A percentile compares a stretch with the other conserved stretches of the same genome.
Conservation (phyloP, 2,797 vertebrate species). For the Diglossa cyanea region DNA sequence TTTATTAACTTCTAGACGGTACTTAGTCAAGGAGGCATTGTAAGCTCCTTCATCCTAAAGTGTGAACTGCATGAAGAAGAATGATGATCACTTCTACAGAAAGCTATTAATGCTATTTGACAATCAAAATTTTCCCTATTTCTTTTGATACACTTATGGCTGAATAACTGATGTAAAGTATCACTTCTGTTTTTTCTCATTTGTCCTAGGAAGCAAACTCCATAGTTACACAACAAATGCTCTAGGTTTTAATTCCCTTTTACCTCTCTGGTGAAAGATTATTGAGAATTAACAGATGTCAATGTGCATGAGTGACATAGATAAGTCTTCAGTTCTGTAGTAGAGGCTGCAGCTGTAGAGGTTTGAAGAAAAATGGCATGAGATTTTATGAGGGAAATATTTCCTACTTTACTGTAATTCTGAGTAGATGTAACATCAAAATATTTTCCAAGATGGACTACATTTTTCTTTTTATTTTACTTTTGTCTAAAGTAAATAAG, state of each 20-base stretch:
- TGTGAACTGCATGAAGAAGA: background rate
- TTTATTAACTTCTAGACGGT: background rate
- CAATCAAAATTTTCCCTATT: background rate
- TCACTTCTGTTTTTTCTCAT: background rate
- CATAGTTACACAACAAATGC: background rate
- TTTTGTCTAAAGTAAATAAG: background rate
- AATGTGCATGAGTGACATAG: background rate
- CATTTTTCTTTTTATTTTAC: background rate
- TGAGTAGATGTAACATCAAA: background rate
- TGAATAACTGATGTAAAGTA: background rate
- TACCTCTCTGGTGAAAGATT: background rate
- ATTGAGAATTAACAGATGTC: background rate
- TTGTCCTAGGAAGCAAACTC: background rate
- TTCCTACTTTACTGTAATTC: background rate
- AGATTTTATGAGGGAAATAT: background rate
- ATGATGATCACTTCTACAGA: background rate
- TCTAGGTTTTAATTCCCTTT: background rate
- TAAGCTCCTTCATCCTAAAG: background rate
- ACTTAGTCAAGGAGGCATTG: background rate
- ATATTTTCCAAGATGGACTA: background rate
- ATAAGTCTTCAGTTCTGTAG: background rate
- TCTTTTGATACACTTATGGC: background rate
- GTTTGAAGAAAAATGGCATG: background rate
- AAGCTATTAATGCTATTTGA: background rate
- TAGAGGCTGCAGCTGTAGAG: background rate